phyloP scores from a whole-genome alignment of 2,888 invertebrate species.

The Frankliniella fusca region DNA sequence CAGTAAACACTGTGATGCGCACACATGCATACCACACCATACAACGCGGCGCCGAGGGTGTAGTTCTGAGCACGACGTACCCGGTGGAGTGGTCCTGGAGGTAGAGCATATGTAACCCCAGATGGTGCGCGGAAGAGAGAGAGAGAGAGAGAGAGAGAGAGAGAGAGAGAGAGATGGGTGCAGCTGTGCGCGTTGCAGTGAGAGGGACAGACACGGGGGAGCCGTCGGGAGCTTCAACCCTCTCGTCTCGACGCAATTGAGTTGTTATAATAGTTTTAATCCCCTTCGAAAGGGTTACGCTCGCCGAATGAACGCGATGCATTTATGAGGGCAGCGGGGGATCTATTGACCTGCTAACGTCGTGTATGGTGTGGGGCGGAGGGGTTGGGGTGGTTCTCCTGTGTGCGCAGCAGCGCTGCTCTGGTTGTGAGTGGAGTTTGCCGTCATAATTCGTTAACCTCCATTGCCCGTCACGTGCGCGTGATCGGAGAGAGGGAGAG shows the following conservation, averaged over 20 bases:
- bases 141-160: background rate
- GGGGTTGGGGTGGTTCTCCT: background rate
- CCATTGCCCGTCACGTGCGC: too few relatives aligned
- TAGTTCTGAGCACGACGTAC: background rate
- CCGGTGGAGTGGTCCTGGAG: too few relatives aligned
- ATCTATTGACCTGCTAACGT: background rate
- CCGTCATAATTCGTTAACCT: too few relatives aligned
- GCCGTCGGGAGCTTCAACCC: too few relatives aligned
- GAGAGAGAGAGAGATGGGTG: background rate
- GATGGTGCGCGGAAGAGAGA: background rate
- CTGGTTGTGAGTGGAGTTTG: too few relatives aligned
- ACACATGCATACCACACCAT: background rate
- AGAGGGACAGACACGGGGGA: too few relatives aligned
- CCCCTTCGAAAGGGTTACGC: background rate
- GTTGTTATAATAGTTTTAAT: conserved; percentile 27
- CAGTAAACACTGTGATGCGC: too few relatives aligned
- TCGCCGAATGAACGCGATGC: background rate
- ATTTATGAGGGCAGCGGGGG: background rate
- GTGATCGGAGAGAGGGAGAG: too few relatives aligned
- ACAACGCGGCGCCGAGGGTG: too few relatives aligned
- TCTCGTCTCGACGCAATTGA: background rate
- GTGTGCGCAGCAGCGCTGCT: too few relatives aligned
- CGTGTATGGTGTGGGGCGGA: background rate
- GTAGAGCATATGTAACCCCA: conserved; percentile 15
- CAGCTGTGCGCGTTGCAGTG: too few relatives aligned